phyloP scores from a whole-genome alignment of 1,140 invertebrate genomes.

The Drosophila repletoides region DNA sequence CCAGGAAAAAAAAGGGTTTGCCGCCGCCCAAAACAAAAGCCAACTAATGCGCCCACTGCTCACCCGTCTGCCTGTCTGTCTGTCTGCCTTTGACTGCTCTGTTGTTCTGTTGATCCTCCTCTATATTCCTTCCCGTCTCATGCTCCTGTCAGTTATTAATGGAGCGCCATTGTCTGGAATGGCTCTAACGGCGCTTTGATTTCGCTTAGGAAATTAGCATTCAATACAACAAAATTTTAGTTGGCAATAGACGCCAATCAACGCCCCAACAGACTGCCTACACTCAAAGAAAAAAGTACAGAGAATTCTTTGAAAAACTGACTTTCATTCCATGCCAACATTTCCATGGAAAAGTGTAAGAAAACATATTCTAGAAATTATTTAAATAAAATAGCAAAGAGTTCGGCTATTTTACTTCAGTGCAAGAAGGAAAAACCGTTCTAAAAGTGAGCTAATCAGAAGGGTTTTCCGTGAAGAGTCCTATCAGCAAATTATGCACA shows the following conservation, averaged over 20 bases:
- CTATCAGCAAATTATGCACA: slow-evolving; percentile 53
- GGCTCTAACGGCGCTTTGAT: slow-evolving; percentile 67
- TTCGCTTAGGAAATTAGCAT: slow-evolving; percentile 69
- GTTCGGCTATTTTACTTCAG: no score
- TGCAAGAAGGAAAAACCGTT: no score
- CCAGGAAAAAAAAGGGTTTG: slow-evolving; percentile 65
- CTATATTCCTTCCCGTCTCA: background rate
- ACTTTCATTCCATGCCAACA: no score
- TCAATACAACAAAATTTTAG: slow-evolving; percentile 65
- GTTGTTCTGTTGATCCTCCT: slow-evolving; percentile 37
- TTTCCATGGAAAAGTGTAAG: no score
- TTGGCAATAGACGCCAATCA: slow-evolving; percentile 62
- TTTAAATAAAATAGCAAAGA: no score
- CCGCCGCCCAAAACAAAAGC: slow-evolving; percentile 75
- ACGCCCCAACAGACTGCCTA: slow-evolving; percentile 46
- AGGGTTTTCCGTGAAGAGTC: background rate
- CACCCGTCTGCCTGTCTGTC: slow-evolving; percentile 20
- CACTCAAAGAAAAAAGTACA: slow-evolving; percentile 2
- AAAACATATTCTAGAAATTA: no score
- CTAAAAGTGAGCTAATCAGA: slow-evolving; percentile 38
- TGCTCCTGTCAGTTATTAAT: slow-evolving; percentile 75
- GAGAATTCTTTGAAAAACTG: no score
- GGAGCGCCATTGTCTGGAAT: slow-evolving; percentile 64
- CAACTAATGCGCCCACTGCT: slow-evolving; percentile 75
- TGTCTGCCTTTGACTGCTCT: slow-evolving; percentile 41